Conservation (phyloP, 1,140 invertebrate species). For the Anastrepha ludens region DNA sequence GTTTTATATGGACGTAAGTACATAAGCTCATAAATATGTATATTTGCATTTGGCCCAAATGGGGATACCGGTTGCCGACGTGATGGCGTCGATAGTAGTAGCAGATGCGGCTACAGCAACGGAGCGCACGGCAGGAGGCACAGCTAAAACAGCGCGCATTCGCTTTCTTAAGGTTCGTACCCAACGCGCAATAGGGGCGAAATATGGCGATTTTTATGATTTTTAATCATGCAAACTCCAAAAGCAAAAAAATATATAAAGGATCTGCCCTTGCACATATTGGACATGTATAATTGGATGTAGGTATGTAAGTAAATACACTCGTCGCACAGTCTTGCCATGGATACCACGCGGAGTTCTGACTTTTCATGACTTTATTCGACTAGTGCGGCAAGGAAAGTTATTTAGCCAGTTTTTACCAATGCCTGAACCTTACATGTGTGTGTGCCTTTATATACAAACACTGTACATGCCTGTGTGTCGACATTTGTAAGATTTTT, state of each 20-base stretch:
- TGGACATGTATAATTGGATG: neutral
- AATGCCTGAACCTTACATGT: too few relatives aligned
- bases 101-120: neutral
- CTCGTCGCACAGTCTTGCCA: too few relatives aligned
- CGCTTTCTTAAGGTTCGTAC: neutral
- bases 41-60: neutral
- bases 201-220: conserved; percentile 40
- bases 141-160: neutral
- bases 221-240: neutral
- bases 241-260: neutral
- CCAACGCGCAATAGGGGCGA: neutral
- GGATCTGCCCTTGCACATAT: neutral
- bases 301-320: too few relatives aligned
- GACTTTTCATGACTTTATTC: too few relatives aligned
- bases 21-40: neutral
- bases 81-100: neutral
- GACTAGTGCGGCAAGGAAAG: too few relatives aligned
- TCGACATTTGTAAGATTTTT: neutral
- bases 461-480: neutral
- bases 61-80: neutral
- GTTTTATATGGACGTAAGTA: neutral
- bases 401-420: too few relatives aligned
- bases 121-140: neutral
- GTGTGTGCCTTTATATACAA: neutral
- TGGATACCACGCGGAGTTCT: too few relatives aligned